Evolutionary conservation across 2,113 vertebrate genomes (phyloP).

Genomic region (Narcine bancroftii): DNA sequence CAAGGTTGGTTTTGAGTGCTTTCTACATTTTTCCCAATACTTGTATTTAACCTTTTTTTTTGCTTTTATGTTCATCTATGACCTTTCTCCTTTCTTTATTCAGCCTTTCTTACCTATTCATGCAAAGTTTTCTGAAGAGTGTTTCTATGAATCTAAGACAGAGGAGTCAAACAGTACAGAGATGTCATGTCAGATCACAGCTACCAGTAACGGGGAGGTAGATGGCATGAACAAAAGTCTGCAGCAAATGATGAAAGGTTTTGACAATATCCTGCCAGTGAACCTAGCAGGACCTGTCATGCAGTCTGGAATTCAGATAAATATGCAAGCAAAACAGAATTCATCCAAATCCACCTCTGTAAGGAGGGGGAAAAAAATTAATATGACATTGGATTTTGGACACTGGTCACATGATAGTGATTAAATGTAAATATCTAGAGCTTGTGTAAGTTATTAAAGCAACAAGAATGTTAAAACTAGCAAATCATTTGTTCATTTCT

Average conservation of each 20-base stretch:
- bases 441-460: neutral
- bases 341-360: conserved; percentile 80
- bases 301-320: conserved; percentile 82
- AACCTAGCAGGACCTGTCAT: conserved; percentile 72
- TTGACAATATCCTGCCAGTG: conserved; percentile 80
- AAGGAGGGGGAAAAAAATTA: conserved; percentile 81
- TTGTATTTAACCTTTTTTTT: conserved; percentile 53
- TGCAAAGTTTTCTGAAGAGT: conserved; percentile 81
- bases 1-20: no score
- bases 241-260: conserved; percentile 80
- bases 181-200: conserved; percentile 83
- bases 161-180: conserved; percentile 85
- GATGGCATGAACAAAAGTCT: conserved; percentile 70
- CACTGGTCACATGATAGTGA: conserved; percentile 71
- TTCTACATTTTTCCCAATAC: neutral
- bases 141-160: conserved; percentile 86
- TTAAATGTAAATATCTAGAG: conserved; percentile 40
- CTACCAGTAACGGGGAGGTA: conserved; percentile 78
- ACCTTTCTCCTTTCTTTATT: conserved; percentile 62
- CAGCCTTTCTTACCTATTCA: conserved; percentile 81
- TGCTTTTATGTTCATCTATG: conserved; percentile 38
- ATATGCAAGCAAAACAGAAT: conserved; percentile 87
- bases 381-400: conserved; percentile 81
- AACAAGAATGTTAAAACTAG: neutral
- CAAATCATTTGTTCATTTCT: neutral